Evolutionary conservation across 2,888 invertebrate species (phyloP), one percentile per base, ranked within the genome.

Genomic region (Lithophane semibrunnea): DNA sequence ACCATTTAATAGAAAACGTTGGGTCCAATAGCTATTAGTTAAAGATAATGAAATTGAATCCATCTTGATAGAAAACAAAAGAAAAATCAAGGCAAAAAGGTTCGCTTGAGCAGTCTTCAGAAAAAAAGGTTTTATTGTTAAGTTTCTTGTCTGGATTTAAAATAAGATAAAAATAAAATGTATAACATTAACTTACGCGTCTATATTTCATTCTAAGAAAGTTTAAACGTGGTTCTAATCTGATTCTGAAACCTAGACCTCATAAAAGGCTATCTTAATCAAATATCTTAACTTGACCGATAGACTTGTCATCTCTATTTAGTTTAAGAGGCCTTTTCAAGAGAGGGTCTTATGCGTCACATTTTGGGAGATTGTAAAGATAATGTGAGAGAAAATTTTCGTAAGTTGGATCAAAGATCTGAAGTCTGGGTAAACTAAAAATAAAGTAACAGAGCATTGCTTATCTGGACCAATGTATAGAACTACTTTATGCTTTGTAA

Each of bases 31-130:
- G 69, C 77, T 77, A 70, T 82, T 69, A 86, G 77, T 54, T 52
- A 65, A 83, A 83, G 74, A 72, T 84, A 83, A 86, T 79, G 69
- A 79, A 75, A 84, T 70, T 52, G 66, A 79, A 69, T 60, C 58
- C 60, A 75, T 68, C 74, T 73, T 64, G 49, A 73, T 60, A 65
- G 47, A 79, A 79, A 74, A 79, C 68, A 66, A 79, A 82, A 75
- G 69, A 85, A 63, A 63, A 73, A 61, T 72, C 44, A 66, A 42
- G 65, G 29, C 42, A 49, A 69, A 83, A 49, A 58, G 37, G 56
- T 24, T 47, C 84, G 52, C 18, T 21, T 58, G 64, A 79, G 42
- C 83, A 73, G 44, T 71, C 61, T 65, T 58, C 18, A 52, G 58
- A 83, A 42, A 56, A 49, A 75, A 60, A 71, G 44, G 24, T 73